Evolutionary conservation across 2,888 invertebrate species (phyloP).

Genomic region (Zygogramma bicolorata): DNA sequence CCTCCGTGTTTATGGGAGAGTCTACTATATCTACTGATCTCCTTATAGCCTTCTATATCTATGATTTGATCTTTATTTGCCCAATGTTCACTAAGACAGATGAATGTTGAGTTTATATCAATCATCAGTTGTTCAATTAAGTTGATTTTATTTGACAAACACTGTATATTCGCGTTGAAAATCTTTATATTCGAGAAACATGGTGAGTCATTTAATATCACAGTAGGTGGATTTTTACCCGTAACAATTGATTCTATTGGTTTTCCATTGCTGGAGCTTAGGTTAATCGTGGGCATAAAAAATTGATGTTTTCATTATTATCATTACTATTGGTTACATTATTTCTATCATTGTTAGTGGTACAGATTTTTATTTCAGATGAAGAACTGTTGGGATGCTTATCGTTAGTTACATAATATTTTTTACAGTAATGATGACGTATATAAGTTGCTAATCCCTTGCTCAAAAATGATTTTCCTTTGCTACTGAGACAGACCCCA

Average conservation of each 20-base stretch:
- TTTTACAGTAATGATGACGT: constrained; percentile 1
- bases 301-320: neutral
- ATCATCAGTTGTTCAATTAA: constrained; percentile 3
- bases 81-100: constrained; percentile 13
- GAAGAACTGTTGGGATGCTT: neutral
- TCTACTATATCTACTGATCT: constrained; percentile 11
- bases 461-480: constrained; percentile 1
- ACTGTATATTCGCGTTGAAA: constrained; percentile 6
- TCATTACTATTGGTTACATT: constrained; percentile 4
- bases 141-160: constrained; percentile 9
- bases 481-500: constrained; percentile 1
- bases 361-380: neutral
- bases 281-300: neutral
- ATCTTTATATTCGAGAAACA: neutral
- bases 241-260: neutral
- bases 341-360: constrained; percentile 9
- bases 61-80: constrained; percentile 15
- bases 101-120: neutral
- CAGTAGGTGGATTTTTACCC: neutral
- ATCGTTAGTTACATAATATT: neutral
- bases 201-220: neutral
- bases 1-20: constrained; percentile 2
- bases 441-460: constrained; percentile 4
- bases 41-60: constrained; percentile 11
- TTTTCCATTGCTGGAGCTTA: neutral